Evolutionary conservation across 2,797 vertebrate species (phyloP).

Genomic region (Tenualosa thibaudeaui): DNA sequence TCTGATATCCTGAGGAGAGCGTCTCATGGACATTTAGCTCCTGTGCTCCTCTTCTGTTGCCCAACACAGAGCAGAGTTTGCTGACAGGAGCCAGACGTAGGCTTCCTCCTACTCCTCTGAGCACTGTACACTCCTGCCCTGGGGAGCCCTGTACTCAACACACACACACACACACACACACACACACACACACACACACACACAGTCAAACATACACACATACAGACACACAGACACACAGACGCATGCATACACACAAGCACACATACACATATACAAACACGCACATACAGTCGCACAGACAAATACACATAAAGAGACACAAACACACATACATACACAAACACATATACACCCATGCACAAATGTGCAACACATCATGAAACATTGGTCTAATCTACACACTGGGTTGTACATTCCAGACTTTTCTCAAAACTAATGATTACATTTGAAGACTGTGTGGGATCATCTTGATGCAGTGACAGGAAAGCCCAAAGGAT

Average conservation of each 20-base stretch:
- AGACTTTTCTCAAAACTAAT: not conserved
- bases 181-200: conserved; percentile 66
- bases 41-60: not conserved
- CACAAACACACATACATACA: not conserved
- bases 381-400: not conserved
- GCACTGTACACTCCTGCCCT: conserved; percentile 9
- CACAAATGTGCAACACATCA: not conserved
- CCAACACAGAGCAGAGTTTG: conserved; percentile 16
- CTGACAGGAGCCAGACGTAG: conserved; percentile 8
- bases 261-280: not conserved
- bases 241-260: not conserved
- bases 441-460: not conserved
- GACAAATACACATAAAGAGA: not conserved
- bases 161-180: conserved; percentile 19
- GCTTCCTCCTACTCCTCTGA: conserved; percentile 2
- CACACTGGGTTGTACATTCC: not conserved
- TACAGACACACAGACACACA: conserved; percentile 27
- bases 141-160: too few relatives aligned
- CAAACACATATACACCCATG: not conserved
- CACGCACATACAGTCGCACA: not conserved
- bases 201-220: conserved; percentile 79
- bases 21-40: not conserved
- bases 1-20: not conserved
- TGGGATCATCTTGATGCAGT: conserved; percentile 10
- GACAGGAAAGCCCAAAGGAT: not conserved